Base-by-base conservation (phyloP, 2,888 invertebrate species). In the Lasioglossum morio region DNA sequence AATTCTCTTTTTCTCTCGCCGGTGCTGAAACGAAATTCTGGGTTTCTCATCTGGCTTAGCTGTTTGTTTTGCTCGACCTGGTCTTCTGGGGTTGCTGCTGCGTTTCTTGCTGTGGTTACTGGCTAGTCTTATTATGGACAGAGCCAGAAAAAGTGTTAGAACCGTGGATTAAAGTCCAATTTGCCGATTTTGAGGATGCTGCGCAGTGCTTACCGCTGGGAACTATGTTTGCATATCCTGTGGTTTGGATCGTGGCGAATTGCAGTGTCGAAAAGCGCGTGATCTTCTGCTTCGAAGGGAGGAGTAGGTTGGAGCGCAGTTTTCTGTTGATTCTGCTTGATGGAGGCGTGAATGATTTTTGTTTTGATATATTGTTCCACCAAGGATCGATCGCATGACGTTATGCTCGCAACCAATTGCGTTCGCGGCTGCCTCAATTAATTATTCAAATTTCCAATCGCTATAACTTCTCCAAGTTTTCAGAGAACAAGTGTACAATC, bases 1-100 rank as follows among this genome's bases (percentile, higher is more conserved):
- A 34, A 10, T 83, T 75, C 60, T n/a, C 48, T 37, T 72, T 63
- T 48, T 34, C 34, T 30, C 48, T 60, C 77, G 19, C 19, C 19
- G 19, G 0, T 30, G 34, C 4, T 30, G 8, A 34, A 37, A 40
- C 43, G 27, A 63, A 70, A 63, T 72, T 48, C 63, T 69, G 23
- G n/a, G 48, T 57, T 37, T 48, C 40, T 60, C 14, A 5, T 8
- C 10, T n/a, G 53, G 53, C 53, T 53, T 53, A n/a, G 43, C 4
- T 66, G 7, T 30, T 72, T 46, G 23, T 60, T 72, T 72, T 46
- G 23, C 40, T 46, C 30, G 14, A 27, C 7, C 16, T 27, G 60
- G 40, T 40, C 40, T 53, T 30, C 43, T 14, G 4, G 43, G 23
- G 30, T 63, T 53, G 10, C 23, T 40, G 70, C 5, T 23, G 37